phyloP scores from a whole-genome alignment of 2,888 invertebrate species.

The Cryptophagus acutangulus region DNA sequence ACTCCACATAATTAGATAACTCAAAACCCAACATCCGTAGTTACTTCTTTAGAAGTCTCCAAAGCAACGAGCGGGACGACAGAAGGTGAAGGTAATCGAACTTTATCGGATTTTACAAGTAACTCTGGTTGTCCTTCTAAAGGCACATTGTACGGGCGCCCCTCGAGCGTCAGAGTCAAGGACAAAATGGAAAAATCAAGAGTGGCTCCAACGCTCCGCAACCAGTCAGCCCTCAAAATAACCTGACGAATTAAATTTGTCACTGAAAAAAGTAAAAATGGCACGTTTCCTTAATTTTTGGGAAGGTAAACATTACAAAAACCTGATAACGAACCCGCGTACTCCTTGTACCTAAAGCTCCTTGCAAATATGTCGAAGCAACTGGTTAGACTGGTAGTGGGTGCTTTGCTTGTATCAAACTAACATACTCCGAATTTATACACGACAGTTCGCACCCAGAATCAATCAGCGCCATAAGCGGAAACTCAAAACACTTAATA shows the following conservation, averaged over 20 bases:
- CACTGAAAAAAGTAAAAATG: constrained; percentile 16
- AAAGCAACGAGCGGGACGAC: too few species aligned
- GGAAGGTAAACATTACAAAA: background rate
- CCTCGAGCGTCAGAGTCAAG: too few species aligned
- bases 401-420: too few species aligned
- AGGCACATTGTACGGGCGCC: too few species aligned
- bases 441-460: constrained; percentile 22
- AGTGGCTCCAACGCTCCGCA: constrained; percentile 10
- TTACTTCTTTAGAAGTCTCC: too few species aligned
- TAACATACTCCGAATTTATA: constrained; percentile 17
- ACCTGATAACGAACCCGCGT: background rate
- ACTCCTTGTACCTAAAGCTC: background rate
- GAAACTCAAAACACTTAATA: background rate
- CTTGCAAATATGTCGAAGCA: constrained; percentile 3
- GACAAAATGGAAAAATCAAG: too few species aligned
- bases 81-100: too few species aligned
- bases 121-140: too few species aligned
- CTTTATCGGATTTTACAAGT: too few species aligned
- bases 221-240: constrained; percentile 18
- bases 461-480: constrained; percentile 13
- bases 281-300: background rate
- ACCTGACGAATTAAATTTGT: constrained; percentile 20
- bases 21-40: too few species aligned
- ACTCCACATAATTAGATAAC: too few species aligned
- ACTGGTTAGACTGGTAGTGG: constrained; percentile 21